These are phyloP conservation scores for Oplegnathus fasciatus DNA, from an alignment of 2,113 vertebrate genomes.

Conservation along the genomic window DNA sequence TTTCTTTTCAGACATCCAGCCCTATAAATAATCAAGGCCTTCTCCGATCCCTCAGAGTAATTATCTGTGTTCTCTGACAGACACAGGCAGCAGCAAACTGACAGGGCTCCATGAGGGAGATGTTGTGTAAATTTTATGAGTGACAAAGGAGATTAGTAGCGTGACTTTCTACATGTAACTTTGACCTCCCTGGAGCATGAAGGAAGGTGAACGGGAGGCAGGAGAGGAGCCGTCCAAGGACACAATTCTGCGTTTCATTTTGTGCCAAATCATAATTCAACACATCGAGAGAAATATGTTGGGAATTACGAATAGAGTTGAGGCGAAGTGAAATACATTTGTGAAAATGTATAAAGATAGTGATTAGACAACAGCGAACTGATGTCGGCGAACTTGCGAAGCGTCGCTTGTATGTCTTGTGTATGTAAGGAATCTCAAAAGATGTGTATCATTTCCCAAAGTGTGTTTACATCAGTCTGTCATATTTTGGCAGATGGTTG, in stretches of 20 bases:
- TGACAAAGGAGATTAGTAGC: slow-evolving; percentile 88
- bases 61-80: slow-evolving; percentile 87
- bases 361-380: not conserved
- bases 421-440: slow-evolving; percentile 1
- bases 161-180: slow-evolving; percentile 82
- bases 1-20: slow-evolving; percentile 76
- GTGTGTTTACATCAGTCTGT: slow-evolving; percentile 61
- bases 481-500: slow-evolving; percentile 68
- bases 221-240: not conserved
- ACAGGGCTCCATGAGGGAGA: slow-evolving; percentile 87
- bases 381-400: not conserved
- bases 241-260: not conserved
- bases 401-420: not conserved
- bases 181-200: slow-evolving; percentile 80
- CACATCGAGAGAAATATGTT: not conserved
- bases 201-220: slow-evolving; percentile 62
- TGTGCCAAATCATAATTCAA: not conserved
- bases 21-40: slow-evolving; percentile 87
- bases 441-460: slow-evolving; percentile 36
- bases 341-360: not conserved
- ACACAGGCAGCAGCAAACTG: slow-evolving; percentile 85
- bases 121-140: slow-evolving; percentile 90
- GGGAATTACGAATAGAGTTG: not conserved
- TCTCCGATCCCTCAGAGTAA: slow-evolving; percentile 83
- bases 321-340: not conserved